Evolutionary conservation across 2,888 invertebrate genomes (phyloP), one percentile per base, ranked within the genome.

Genomic region (Sphaerophoria taeniata): DNA sequence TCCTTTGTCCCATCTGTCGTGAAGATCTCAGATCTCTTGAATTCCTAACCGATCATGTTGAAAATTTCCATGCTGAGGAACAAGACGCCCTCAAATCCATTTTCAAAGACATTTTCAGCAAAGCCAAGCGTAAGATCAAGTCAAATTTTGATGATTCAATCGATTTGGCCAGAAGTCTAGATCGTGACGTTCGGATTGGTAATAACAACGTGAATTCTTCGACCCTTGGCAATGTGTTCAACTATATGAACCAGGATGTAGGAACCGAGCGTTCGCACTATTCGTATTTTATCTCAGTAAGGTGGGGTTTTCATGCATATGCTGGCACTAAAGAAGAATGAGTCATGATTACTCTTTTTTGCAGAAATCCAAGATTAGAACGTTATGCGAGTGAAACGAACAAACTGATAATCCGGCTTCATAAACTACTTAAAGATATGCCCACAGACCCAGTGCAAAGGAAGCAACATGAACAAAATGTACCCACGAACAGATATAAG

Each of bases 321-420:
- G 4, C 34, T 12, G 6, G 63, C 9, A 5, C 2, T 9, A 2
- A n/a, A n/a, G 11, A 33, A 0, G 3, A 47, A 11, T 63, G 7
- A 34, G 4, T 60, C 9, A 58, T 39, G 0, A 14, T 16, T 9
- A 3, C 9, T 43, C 4, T 31, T 56, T 51, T n/a, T 61, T 89
- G 93, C 75, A 92, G 96, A 86, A 95, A 95, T 89, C 93, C 93
- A 1, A 93, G 96, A 78, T 93, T 98, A 79, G 98, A 99, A 92
- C 95, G 97, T 88, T 97, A 96, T 90, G 97, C 98, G 0, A 95
- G 97, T 9, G 98, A 99, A 93, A 99, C 98, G 1, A 99, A 99
- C 91, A 98, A 98, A 92, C 93, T 99, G 74, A 94, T 99, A 65
- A 98, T 99, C 90, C 94, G 99, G 88, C 93, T 99, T 88, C 98